A percentile compares a stretch with the other conserved stretches of the same genome.
These are phyloP conservation scores for Oryzias javanicus DNA, from an alignment of 2,113 vertebrate species.

Conservation along the genomic window DNA sequence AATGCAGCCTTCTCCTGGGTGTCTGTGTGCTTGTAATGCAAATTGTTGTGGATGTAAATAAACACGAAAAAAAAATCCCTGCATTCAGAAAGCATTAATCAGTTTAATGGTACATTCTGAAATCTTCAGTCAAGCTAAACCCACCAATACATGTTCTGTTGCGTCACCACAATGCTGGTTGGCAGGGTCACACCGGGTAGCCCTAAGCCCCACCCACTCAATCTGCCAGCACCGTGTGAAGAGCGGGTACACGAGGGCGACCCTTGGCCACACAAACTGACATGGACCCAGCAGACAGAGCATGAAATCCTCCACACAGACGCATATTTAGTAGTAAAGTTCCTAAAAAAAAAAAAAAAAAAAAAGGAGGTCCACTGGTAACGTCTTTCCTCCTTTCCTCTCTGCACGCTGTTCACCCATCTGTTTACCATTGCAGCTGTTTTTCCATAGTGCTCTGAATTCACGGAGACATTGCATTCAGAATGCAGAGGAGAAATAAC, in stretches of 20 bases:
- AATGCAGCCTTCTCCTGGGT: conserved; percentile 25
- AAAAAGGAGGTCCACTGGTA: conserved; percentile 7
- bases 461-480: neutral
- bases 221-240: conserved; percentile 47
- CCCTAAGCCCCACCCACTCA: conserved; percentile 62
- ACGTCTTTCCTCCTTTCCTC: conserved; percentile 29
- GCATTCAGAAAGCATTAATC: conserved; percentile 23
- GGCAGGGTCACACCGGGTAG: conserved; percentile 44
- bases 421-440: neutral
- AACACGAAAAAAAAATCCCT: conserved; percentile 4
- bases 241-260: neutral
- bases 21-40: conserved; percentile 12
- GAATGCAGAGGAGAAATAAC: neutral
- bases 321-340: conserved; percentile 21
- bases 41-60: conserved; percentile 21
- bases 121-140: conserved; percentile 22
- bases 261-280: neutral
- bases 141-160: conserved; percentile 28
- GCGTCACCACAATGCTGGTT: conserved; percentile 49
- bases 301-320: conserved; percentile 6
- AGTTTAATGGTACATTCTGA: conserved; percentile 17
- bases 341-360: neutral
- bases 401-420: neutral
- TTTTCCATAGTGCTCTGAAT: neutral
- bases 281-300: conserved; percentile 10